phyloP scores from a whole-genome alignment of 2,797 vertebrate genomes.

The Characodon lateralis region DNA sequence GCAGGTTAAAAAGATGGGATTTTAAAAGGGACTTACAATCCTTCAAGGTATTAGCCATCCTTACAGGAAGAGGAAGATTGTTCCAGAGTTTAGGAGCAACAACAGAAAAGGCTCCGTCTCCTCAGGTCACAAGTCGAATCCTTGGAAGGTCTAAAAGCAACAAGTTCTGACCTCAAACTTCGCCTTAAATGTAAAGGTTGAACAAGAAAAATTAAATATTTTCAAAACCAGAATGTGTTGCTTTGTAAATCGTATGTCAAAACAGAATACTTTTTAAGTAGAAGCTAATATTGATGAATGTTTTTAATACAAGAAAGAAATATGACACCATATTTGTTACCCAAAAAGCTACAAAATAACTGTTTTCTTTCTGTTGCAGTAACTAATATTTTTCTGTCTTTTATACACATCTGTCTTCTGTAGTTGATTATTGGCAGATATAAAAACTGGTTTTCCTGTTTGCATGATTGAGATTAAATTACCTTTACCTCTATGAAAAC shows the following conservation, averaged over 20 bases:
- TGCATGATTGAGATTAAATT: background rate
- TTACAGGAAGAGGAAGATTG: too few species aligned
- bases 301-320: background rate
- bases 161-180: too few species aligned
- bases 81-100: too few species aligned
- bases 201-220: background rate
- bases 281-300: background rate
- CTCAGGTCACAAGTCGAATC: too few species aligned
- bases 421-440: background rate
- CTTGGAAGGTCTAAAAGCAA: too few species aligned
- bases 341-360: background rate
- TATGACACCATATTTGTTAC: background rate
- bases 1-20: too few species aligned
- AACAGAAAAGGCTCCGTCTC: too few species aligned
- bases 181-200: too few species aligned
- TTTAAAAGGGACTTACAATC: too few species aligned
- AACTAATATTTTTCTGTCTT: background rate
- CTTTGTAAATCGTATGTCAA: background rate
- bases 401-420: background rate
- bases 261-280: background rate
- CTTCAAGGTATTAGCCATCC: too few species aligned
- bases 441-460: background rate
- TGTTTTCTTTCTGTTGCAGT: background rate
- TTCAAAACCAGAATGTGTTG: background rate
- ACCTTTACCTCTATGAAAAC: background rate